Percentiles rank a stretch among this genome's conserved stretches.
These are phyloP conservation scores for Drosophila monieri DNA, from an alignment of 2,888 invertebrate species.

Conservation along the genomic window DNA sequence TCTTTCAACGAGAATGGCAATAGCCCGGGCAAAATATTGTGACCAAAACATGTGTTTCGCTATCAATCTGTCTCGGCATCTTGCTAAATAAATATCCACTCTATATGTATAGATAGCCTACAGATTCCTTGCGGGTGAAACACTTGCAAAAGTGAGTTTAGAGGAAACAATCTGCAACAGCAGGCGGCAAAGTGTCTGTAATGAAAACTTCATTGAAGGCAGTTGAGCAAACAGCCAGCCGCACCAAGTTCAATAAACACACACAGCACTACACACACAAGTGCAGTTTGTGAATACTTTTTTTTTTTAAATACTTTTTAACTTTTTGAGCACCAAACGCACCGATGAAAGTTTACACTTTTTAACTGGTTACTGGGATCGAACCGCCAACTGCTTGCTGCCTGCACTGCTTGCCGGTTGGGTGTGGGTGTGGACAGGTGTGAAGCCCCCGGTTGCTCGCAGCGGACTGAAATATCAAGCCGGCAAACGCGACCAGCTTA, in stretches of 20 bases:
- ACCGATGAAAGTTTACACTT: slow-evolving; percentile 49
- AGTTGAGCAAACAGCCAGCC: slow-evolving; percentile 60
- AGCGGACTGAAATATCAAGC: slow-evolving; percentile 66
- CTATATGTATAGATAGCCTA: background rate
- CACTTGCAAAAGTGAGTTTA: background rate
- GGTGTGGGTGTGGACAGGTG: slow-evolving; percentile 59
- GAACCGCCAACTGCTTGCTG: slow-evolving; percentile 17
- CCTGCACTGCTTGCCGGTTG: slow-evolving; percentile 26
- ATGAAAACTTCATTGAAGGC: slow-evolving; percentile 53
- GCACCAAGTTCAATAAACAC: slow-evolving; percentile 46
- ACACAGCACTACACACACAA: slow-evolving; percentile 11
- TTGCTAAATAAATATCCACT: background rate
- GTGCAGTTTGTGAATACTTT: slow-evolving; percentile 9
- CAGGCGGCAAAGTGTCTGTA: slow-evolving; percentile 40
- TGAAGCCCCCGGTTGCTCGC: slow-evolving; percentile 69
- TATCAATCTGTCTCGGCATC: background rate
- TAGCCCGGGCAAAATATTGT: too few relatives aligned
- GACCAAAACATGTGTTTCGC: background rate
- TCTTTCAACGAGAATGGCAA: background rate
- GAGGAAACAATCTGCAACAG: slow-evolving; percentile 1
- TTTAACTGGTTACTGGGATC: slow-evolving; percentile 38
- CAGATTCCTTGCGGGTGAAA: background rate
- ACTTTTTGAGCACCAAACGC: slow-evolving; percentile 54
- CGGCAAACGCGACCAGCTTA: slow-evolving; percentile 51
- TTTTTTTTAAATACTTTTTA: slow-evolving; percentile 7